These are phyloP conservation scores for Helarctos malayanus DNA, from an alignment of 2,797 vertebrate genomes.

Conservation along the genomic window DNA sequence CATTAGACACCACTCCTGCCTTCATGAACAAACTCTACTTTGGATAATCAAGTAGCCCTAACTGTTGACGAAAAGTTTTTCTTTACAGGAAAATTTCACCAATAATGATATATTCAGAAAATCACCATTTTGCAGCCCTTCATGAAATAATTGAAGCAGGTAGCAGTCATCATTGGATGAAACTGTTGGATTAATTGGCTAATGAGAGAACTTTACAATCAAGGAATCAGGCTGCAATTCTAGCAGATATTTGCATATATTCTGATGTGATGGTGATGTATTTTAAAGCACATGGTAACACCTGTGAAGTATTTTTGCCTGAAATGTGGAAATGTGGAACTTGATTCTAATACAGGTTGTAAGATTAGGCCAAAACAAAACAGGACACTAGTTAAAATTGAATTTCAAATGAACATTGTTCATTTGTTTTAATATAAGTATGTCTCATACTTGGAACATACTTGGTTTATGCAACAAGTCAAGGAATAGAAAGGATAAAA, in stretches of 20 bases:
- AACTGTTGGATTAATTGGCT: slow-evolving; percentile 18
- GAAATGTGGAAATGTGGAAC: slow-evolving; percentile 39
- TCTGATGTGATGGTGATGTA: background rate
- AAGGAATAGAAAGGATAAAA: background rate
- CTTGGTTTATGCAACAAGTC: slow-evolving; percentile 46
- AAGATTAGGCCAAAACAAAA: slow-evolving; percentile 54
- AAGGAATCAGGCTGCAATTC: background rate
- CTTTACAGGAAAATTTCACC: background rate
- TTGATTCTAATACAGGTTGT: slow-evolving; percentile 13
- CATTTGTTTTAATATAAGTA: background rate
- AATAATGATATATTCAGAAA: slow-evolving; percentile 59
- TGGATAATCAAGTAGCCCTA: slow-evolving; percentile 1
- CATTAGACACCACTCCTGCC: background rate
- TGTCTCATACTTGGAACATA: slow-evolving; percentile 3
- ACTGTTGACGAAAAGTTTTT: slow-evolving; percentile 37
- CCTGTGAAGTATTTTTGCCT: slow-evolving; percentile 36
- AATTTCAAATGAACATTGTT: slow-evolving; percentile 50
- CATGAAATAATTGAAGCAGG: slow-evolving; percentile 51
- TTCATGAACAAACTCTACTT: background rate
- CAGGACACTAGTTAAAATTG: slow-evolving; percentile 28
- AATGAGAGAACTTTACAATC: slow-evolving; percentile 17
- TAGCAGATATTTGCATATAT: slow-evolving; percentile 32
- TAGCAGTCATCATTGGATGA: background rate
- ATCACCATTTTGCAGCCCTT: slow-evolving; percentile 1
- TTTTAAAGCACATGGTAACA: background rate